Evolutionary conservation across 2,888 invertebrate species (phyloP), one percentile per base, ranked within the genome.

Genomic region (Apoda limacodes): DNA sequence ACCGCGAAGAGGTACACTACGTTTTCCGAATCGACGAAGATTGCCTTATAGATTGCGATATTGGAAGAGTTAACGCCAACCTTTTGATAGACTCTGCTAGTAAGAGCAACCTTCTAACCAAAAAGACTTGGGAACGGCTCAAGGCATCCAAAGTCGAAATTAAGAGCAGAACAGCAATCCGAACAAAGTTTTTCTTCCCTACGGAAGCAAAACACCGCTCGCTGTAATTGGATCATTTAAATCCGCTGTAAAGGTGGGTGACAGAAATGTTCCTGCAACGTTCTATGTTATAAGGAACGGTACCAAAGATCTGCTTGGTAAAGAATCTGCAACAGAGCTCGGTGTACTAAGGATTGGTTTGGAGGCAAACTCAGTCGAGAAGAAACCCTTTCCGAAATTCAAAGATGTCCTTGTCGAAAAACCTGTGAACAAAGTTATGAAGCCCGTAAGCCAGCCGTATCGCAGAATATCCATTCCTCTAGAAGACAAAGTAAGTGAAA

Each of bases 141-240:
- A 31, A 31, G 26, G n/a, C 7, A 13, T 25, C 2, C 4, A n/a
- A 21, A 3, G 31, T 31, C 5, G n/a, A n/a, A 21, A 13, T 25
- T 14, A 22, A 7, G 5, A 31, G 26, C 15, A 25, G 21, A 25
- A 9, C 14, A 28, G 25, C 5, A 25, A 19, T 9, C 27, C 40
- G 5, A 28, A 41, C 9, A 42, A 42, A 34, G 29, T 6, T 0
- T 40, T 47, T 13, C 5, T 38, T 11, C 41, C 43, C 4, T 48
- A 47, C 20, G 50, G 47, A 5, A 31, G 29, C 21, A 22, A 30
- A 4, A 11, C 9, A 9, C 46, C 48, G 3, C 15, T 51, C 5
- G 34, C 24, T 12, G 20, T 43, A 3, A 4, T 37, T 19, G 45
- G 45, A 3, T 43, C 43, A 5, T 47, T 51, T 40, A 42, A 46